Base-by-base conservation (phyloP, 2,888 invertebrate genomes). In the Orchesellides sinensis region DNA sequence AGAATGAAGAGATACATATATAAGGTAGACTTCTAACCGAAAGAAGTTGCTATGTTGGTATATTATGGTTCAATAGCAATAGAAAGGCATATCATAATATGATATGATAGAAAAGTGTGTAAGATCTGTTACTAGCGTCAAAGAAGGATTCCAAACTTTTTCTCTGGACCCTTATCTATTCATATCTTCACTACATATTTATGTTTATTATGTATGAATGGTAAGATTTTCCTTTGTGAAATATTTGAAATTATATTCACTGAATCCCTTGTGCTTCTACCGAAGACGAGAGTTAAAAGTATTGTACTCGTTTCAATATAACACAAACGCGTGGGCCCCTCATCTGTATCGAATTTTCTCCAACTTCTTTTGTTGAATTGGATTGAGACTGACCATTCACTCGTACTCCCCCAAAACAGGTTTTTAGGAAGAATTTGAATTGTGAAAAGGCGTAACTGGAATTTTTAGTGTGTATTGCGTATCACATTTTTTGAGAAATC, bases 211-310 rank as follows among this genome's bases (percentile, higher is more conserved):
- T 49, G 68, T 59, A 68, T 52, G 54, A 23, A 69, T 59, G 52
- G n/a, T n/a, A 17, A 32, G 61, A 73, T 27, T 49, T 68, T 19
- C 8, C 59, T 27, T 68, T 49, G 68, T 56, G 70, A 63, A 61
- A 52, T 63, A 73, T 73, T 63, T 63, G 63, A 49, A 63, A 52
- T 21, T 25, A 63, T 63, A 29, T 12, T 14, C 27, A 68, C 14
- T 40, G 75, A 75, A 75, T 75, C 75, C 75, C 75, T 45, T 40
- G 75, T 75, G 75, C 25, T 66, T 19, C 40, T 17, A n/a, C n/a
- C n/a, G n/a, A n/a, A n/a, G n/a, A n/a, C n/a, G 10, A 23, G 21
- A 21, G 54, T 66, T 74, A 29, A 45, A 25, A 29, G 10, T 35
- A 52, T 54, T 47, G 29, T 29, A 52, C 17, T 52, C 19, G 40